A percentile compares a stretch with the other conserved stretches of the same genome.
Conservation (phyloP, 2,797 vertebrate genomes). For the Astyanax mexicanus region DNA sequence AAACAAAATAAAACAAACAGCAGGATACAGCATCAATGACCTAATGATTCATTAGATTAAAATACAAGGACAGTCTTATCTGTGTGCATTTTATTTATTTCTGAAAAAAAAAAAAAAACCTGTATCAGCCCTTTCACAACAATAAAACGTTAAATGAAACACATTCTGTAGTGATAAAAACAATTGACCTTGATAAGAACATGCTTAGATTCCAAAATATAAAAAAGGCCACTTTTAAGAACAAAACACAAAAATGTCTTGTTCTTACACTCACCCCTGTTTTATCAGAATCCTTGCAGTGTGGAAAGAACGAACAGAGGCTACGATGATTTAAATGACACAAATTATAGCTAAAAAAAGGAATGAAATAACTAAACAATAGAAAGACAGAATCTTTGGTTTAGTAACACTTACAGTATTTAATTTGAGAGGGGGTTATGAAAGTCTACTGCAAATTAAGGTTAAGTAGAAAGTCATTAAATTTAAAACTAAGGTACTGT, state of each 20-base stretch:
- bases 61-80: background rate
- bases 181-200: background rate
- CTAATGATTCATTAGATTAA: conserved; percentile 4
- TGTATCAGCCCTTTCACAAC: conserved; percentile 8
- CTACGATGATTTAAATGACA: background rate
- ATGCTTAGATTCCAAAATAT: background rate
- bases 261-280: background rate
- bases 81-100: background rate
- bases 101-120: background rate
- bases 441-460: background rate
- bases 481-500: background rate
- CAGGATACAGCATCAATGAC: conserved; percentile 29
- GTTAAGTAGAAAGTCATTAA: conserved; percentile 71
- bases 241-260: background rate
- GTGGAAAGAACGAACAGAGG: background rate
- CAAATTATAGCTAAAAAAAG: background rate
- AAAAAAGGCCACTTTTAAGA: too few relatives aligned
- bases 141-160: background rate
- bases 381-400: conserved; percentile 82
- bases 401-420: conserved; percentile 82
- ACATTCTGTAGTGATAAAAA: background rate
- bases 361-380: background rate
- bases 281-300: background rate
- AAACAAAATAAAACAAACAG: conserved; percentile 12
- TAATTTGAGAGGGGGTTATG: conserved; percentile 85